Percentiles rank a stretch among this genome's conserved stretches.
Evolutionary conservation across 1,140 invertebrate genomes (phyloP).

Genomic region (Paracyclopina nana): DNA sequence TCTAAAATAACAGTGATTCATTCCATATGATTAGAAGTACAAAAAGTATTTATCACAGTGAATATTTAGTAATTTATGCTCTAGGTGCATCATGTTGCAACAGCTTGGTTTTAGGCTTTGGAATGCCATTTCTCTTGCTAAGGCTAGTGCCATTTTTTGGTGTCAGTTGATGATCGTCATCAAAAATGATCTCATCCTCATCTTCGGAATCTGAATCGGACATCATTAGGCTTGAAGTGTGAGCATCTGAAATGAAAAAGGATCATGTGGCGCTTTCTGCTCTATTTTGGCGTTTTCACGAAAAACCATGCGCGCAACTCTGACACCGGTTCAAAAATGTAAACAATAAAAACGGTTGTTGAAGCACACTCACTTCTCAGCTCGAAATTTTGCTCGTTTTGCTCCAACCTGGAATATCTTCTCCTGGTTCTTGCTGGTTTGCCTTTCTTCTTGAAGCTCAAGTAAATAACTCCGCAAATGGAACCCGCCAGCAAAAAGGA

Average conservation of each 20-base stretch:
- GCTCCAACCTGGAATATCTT: slow-evolving; percentile 6
- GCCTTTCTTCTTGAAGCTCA: neutral
- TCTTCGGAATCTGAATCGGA: slow-evolving; percentile 8
- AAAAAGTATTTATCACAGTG: no score
- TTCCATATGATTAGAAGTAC: no score
- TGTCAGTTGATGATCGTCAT: no score
- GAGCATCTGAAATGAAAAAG: slow-evolving; percentile 1
- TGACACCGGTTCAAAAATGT: neutral
- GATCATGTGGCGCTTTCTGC: neutral
- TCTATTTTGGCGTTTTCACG: neutral
- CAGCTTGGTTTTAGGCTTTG: no score
- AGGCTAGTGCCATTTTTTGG: no score
- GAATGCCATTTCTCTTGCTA: no score
- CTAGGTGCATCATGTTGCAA: no score
- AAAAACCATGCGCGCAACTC: neutral
- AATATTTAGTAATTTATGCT: no score
- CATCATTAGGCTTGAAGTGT: slow-evolving; percentile 9
- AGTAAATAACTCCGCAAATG: slow-evolving; percentile 22
- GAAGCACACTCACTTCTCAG: slow-evolving; percentile 3
- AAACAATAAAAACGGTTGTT: neutral
- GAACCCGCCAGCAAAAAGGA: slow-evolving; percentile 40
- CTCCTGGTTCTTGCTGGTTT: neutral
- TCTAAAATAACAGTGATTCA: no score
- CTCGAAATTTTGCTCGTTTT: neutral
- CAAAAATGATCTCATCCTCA: slow-evolving; percentile 11